Evolutionary conservation across 2,797 vertebrate species (phyloP), one percentile per base, ranked within the genome.

Genomic region (Crax fasciolata): DNA sequence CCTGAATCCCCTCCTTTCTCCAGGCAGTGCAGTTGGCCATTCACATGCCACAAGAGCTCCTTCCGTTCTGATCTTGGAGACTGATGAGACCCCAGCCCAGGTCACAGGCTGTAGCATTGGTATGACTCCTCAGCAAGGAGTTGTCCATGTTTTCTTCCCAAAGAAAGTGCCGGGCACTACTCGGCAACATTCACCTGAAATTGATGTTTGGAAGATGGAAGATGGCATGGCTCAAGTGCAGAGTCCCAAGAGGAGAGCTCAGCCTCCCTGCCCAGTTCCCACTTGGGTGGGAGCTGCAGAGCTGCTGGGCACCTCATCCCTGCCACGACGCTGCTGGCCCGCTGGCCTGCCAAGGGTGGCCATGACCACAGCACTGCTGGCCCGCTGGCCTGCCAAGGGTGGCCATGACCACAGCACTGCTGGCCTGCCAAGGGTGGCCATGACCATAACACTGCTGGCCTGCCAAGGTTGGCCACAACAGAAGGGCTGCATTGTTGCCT

Each of bases 1-100:
- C 59, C 65, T 86, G 75, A 93, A 95, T 84, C 83, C 76, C 76
- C 59, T 80, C 54, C 73, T 79, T 81, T 87, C 90, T 95, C 24
- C 44, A 9, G 91, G 79, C 74, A 35, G 77, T 32, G 63, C 74
- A 77, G 83, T 52, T 96, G 91, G 91, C 70, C 88, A 55, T 87
- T 93, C 76, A 9, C 0, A 4, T 80, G 10, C 61, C 30, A 12
- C 46, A 23, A 59, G 79, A 38, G 74, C 70, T 67, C 87, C 76
- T 73, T 71, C 39, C 43, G 13, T 71, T 61, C 61, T 75, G 70
- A 81, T 92, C 74, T 38, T n/a, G 25, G 23, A 0, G 1, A 25
- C 74, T 77, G 49, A 67, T 58, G 65, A 88, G 93, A 51, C 74
- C 80, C 71, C 4, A 0, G 28, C 80, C 71, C 4, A 4, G 32